Conservation (phyloP, 2,113 vertebrate species). For the Laticauda colubrina region DNA sequence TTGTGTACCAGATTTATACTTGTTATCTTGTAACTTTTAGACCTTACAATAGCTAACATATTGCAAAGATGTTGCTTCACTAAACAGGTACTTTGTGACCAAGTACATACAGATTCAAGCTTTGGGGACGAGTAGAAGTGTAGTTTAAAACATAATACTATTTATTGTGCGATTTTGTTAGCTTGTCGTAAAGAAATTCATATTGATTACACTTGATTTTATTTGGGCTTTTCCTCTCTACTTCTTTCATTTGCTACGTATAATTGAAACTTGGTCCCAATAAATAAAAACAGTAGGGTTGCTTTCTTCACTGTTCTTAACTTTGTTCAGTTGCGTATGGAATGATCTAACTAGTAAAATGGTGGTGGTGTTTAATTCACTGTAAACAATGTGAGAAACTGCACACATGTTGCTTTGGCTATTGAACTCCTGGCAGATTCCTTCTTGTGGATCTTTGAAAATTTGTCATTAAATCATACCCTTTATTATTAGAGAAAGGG, state of each 20-base stretch:
- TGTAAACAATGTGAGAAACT: background rate
- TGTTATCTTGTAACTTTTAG: background rate
- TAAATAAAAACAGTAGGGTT: background rate
- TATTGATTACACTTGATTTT: conserved; percentile 1
- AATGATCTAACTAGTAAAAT: background rate
- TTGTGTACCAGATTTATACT: background rate
- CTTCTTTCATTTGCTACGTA: background rate
- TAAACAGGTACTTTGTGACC: conserved; percentile 23
- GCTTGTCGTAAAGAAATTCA: background rate
- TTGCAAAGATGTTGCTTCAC: conserved; percentile 3
- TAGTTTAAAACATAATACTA: background rate
- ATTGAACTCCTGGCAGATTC: no score
- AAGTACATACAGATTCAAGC: conserved; percentile 20
- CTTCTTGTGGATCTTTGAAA: background rate
- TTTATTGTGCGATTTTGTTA: background rate
- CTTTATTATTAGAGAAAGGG: background rate
- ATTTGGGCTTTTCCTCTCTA: background rate
- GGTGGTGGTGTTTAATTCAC: background rate
- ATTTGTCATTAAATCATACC: background rate
- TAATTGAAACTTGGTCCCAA: background rate
- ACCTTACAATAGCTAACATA: background rate
- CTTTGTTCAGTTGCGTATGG: background rate
- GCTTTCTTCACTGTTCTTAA: background rate
- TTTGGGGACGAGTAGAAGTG: background rate
- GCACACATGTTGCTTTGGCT: background rate